Base-by-base conservation (phyloP, 2,797 vertebrate genomes). In the Lacerta bilineata region DNA sequence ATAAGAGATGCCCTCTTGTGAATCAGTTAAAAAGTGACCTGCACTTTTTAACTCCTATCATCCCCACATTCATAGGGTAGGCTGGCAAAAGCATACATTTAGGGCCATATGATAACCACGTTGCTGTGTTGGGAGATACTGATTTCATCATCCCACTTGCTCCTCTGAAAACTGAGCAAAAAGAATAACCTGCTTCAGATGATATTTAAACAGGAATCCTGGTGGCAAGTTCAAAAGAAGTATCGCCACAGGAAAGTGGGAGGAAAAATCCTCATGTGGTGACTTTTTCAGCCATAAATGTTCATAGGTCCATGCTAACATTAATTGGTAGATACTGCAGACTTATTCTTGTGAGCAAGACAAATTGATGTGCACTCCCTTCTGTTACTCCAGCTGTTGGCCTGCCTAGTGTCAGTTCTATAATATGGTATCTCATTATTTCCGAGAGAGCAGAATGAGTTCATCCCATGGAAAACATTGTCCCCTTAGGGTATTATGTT, bases 371-470 rank as follows among this genome's bases (percentile, higher is more conserved):
- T 75, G 3, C n/a, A 84, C 11, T 10, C 41, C 4, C 3, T 69
- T 23, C 81, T 83, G 64, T 46, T 68, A 82, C 25, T 71, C n/a
- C 33, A 50, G 61, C n/a, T 50, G 20, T 66, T 66, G 13, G 23
- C 11, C 75, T 46, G 43, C n/a, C n/a, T 46, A 68, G 18, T 68
- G 9, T 80, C 71, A 33, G 20, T 75, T 41, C 23, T 64, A 25
- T 33, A 83, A 84, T 10, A 74, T 74, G 5, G 64, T 50, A 50
- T 83, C 17, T 55, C 64, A 64, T 80, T 74, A 84, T 85, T 71
- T 89, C n/a, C 76, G 66, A 46, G 59, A 39, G 5, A 80, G 39
- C 55, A 59, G 66, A 84, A 84, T 84, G 36, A 59, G 36, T 71
- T 61, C 36, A 72, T 29, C 76, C 33, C 33, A 80, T 87, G 33